These are phyloP conservation scores for Pelagia noctiluca DNA, from an alignment of 30 jellyfish, hydroid and myxozoan genomes.

Conservation along the genomic window DNA sequence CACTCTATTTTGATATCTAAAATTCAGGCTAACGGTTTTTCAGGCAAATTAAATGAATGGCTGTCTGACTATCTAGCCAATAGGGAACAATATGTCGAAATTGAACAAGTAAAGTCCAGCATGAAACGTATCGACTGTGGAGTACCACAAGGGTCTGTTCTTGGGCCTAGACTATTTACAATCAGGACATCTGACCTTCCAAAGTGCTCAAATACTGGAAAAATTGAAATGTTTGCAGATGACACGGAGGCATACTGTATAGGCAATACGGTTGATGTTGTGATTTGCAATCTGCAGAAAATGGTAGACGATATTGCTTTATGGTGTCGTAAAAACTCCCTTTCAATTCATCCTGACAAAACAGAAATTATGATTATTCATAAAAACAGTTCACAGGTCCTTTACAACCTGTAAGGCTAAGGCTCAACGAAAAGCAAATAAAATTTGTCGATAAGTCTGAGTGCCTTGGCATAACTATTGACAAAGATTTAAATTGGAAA, in stretches of 20 bases:
- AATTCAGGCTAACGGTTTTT: no score
- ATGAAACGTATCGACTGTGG: no score
- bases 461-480: no score
- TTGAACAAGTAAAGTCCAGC: conserved; percentile 3
- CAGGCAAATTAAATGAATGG: no score
- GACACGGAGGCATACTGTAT: no score
- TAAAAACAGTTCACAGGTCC: conserved; percentile 15
- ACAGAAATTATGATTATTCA: conserved; percentile 22
- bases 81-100: not conserved
- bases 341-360: conserved; percentile 19
- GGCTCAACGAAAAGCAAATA: conserved; percentile 31
- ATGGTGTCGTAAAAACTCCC: conserved; percentile 11
- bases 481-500: no score
- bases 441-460: no score
- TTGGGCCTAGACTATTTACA: no score
- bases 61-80: conserved; percentile 10
- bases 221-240: no score
- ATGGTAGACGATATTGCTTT: conserved; percentile 24
- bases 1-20: no score
- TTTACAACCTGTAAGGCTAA: conserved; percentile 19
- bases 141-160: no score
- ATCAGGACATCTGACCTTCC: conserved; percentile 19
- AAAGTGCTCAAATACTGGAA: conserved; percentile 7
- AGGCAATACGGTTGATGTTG: conserved; percentile 17
- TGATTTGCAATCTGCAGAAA: conserved; percentile 20